A percentile compares a stretch with the other conserved stretches of the same genome.
Evolutionary conservation across 2,113 vertebrate genomes (phyloP).

Genomic region (Tachycineta bicolor): DNA sequence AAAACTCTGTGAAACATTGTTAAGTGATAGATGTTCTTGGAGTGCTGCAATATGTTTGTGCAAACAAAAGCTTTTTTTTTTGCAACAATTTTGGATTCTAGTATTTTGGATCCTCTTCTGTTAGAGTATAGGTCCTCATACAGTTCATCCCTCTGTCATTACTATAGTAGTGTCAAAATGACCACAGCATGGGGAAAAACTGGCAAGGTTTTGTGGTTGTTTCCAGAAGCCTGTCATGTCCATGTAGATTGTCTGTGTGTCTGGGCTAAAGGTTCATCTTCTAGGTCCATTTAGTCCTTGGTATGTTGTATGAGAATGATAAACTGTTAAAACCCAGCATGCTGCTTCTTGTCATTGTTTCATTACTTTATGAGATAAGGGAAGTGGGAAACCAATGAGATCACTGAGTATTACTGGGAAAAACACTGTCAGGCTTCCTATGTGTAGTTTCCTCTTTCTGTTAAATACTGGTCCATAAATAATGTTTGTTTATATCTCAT

Average conservation of each 20-base stretch:
- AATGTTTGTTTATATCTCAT: slow-evolving; percentile 22
- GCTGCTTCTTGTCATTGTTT: neutral
- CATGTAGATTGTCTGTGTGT: neutral
- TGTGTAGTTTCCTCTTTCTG: neutral
- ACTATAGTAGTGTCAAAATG: neutral
- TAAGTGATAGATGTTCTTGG: neutral
- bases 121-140: neutral
- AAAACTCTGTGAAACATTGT: neutral
- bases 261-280: neutral
- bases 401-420: neutral
- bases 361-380: neutral
- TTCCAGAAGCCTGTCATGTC: neutral
- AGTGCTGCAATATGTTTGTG: neutral
- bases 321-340: neutral
- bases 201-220: neutral
- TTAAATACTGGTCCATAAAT: neutral
- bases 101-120: neutral
- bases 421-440: neutral
- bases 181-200: neutral
- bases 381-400: neutral
- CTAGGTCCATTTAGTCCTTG: neutral
- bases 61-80: neutral
- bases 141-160: neutral
- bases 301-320: neutral
- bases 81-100: neutral